Evolutionary conservation across 2,797 vertebrate species (phyloP).

Genomic region (Pipistrellus nathusii): DNA sequence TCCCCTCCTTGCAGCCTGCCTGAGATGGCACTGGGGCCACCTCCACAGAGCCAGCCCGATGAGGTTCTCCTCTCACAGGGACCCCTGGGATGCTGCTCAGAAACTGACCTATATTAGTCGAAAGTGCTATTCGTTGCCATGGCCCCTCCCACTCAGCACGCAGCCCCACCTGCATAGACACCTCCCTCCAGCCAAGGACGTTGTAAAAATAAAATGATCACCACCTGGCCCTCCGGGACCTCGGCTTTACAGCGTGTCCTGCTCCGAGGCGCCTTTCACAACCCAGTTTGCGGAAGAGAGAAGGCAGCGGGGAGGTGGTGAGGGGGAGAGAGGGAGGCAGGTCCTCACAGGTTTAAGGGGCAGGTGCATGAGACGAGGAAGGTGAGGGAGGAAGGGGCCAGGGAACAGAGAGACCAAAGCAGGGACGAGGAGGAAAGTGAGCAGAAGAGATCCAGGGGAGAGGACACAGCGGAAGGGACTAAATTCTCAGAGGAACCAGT

Average conservation of each 20-base stretch:
- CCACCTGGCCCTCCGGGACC: constrained; percentile 84
- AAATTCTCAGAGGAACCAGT: not conserved
- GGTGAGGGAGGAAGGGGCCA: not conserved
- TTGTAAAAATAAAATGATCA: constrained; percentile 90
- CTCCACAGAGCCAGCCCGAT: constrained; percentile 64
- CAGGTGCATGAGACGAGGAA: not conserved
- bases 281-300: constrained; percentile 83
- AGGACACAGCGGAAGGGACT: constrained; percentile 7
- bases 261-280: constrained; percentile 81
- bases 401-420: not conserved
- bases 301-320: not conserved
- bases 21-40: constrained; percentile 1
- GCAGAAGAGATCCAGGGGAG: not conserved
- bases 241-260: constrained; percentile 82
- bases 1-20: not conserved
- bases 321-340: not conserved
- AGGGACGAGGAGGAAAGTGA: not conserved
- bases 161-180: constrained; percentile 84
- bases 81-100: constrained; percentile 77
- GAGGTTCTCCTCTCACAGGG: constrained; percentile 71
- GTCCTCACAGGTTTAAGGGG: not conserved
- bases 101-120: constrained; percentile 86
- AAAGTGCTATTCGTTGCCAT: constrained; percentile 81
- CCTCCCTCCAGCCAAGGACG: constrained; percentile 88
- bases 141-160: constrained; percentile 76